These are phyloP conservation scores for Cavia aperea DNA, from an alignment of 2,113 vertebrate genomes.

Conservation along the genomic window DNA sequence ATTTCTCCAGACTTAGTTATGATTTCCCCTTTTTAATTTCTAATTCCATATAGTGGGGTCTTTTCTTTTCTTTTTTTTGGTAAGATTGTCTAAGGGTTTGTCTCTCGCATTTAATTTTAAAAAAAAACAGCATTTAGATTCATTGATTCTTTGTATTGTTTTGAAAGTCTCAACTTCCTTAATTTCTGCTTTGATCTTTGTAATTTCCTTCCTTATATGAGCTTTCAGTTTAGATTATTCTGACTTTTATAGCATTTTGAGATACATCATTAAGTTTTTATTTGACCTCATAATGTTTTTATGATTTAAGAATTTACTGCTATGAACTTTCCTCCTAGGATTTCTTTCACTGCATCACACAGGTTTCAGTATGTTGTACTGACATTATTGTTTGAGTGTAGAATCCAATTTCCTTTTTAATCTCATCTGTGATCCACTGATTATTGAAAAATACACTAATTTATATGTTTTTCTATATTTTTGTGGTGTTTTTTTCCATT, in stretches of 20 bases:
- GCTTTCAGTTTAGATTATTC: neutral
- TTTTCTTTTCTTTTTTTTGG: neutral
- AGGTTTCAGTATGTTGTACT: neutral
- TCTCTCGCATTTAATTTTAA: neutral
- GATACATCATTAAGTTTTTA: neutral
- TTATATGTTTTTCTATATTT: neutral
- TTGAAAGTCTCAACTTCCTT: neutral
- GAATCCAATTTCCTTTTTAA: neutral
- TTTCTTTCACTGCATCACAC: neutral
- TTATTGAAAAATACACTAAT: neutral
- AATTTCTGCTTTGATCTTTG: neutral
- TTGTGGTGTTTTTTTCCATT: neutral
- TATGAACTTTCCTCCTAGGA: neutral
- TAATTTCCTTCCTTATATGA: neutral
- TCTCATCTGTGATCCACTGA: neutral
- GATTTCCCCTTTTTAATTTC: neutral
- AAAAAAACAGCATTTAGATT: neutral
- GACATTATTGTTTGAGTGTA: neutral
- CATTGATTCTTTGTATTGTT: neutral
- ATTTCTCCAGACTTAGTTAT: neutral
- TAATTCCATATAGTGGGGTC: neutral
- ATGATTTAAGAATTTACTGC: neutral
- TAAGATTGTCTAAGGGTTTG: neutral
- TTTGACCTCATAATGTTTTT: neutral
- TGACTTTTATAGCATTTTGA: neutral